Conservation (phyloP, 2,113 vertebrate genomes). For the Carassius auratus region DNA sequence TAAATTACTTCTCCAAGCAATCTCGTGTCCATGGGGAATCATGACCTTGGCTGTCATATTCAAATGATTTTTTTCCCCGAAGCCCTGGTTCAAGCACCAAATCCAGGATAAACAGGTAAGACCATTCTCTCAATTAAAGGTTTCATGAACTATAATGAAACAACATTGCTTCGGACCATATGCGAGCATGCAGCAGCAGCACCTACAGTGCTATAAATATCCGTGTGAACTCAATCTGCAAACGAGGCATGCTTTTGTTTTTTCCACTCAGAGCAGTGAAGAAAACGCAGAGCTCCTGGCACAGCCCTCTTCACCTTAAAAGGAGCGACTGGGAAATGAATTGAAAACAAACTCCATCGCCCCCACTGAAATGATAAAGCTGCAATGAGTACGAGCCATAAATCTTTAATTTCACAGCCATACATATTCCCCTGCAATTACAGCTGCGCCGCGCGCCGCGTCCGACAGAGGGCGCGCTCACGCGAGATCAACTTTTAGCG, state of each 20-base stretch:
- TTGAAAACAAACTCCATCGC: constrained; percentile 33
- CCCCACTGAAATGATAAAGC: constrained; percentile 45
- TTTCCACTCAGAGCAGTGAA: neutral
- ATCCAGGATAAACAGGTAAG: neutral
- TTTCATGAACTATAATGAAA: neutral
- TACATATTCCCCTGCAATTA: constrained; percentile 57
- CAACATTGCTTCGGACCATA: neutral
- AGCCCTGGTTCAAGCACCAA: neutral
- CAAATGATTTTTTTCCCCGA: too few species aligned
- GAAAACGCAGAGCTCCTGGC: neutral
- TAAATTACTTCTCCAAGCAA: too few species aligned
- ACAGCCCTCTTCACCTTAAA: constrained; percentile 15
- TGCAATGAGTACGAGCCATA: constrained; percentile 50
- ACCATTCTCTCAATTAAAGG: neutral
- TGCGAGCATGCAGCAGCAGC: neutral
- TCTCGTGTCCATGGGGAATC: too few species aligned
- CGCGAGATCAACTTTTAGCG: constrained; percentile 67
- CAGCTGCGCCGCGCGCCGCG: constrained; percentile 44
- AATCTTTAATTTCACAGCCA: constrained; percentile 53
- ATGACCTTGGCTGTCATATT: too few species aligned
- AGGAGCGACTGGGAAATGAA: constrained; percentile 18
- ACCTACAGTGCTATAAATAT: neutral
- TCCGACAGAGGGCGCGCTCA: constrained; percentile 83
- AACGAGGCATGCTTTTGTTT: constrained; percentile 4
- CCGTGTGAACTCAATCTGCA: neutral